phyloP scores from a whole-genome alignment of 2,113 vertebrate genomes.

The Neomonachus schauinslandi region DNA sequence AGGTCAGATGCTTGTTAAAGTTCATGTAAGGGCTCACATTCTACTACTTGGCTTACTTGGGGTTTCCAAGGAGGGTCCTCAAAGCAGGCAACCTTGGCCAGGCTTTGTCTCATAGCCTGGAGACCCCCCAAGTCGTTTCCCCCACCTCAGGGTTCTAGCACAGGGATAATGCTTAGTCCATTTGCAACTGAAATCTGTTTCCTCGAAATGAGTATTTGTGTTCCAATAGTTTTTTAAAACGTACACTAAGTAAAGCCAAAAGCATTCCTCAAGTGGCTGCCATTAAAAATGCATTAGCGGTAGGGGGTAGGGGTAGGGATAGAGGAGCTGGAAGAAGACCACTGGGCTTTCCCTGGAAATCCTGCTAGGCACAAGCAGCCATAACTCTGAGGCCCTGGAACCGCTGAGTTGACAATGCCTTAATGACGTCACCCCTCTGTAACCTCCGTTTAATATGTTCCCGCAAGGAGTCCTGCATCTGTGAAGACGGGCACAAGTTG shows the following conservation, averaged over 20 bases:
- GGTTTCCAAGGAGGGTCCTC: background rate
- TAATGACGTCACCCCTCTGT: constrained; percentile 21
- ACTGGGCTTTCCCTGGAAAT: constrained; percentile 73
- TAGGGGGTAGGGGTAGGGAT: background rate
- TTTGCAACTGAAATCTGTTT: constrained; percentile 70
- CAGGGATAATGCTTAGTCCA: background rate
- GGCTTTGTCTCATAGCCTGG: background rate
- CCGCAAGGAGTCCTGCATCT: constrained; percentile 3
- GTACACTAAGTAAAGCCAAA: constrained; percentile 81
- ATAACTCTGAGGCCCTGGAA: constrained; percentile 52
- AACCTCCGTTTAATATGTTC: constrained; percentile 67
- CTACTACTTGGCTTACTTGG: background rate
- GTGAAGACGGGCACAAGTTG: background rate
- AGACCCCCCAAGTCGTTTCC: background rate
- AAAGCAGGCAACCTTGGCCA: background rate
- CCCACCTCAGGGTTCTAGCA: background rate
- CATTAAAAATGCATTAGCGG: constrained; percentile 72
- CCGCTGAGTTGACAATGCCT: constrained; percentile 50
- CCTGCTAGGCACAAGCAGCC: constrained; percentile 65
- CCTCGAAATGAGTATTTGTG: constrained; percentile 66
- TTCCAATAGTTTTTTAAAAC: constrained; percentile 82
- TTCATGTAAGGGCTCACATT: background rate
- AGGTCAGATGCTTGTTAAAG: background rate
- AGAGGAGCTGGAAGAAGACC: background rate
- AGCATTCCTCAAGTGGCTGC: constrained; percentile 79